Conservation (phyloP, 1,140 invertebrate genomes). For the Contarinia nasturtii region DNA sequence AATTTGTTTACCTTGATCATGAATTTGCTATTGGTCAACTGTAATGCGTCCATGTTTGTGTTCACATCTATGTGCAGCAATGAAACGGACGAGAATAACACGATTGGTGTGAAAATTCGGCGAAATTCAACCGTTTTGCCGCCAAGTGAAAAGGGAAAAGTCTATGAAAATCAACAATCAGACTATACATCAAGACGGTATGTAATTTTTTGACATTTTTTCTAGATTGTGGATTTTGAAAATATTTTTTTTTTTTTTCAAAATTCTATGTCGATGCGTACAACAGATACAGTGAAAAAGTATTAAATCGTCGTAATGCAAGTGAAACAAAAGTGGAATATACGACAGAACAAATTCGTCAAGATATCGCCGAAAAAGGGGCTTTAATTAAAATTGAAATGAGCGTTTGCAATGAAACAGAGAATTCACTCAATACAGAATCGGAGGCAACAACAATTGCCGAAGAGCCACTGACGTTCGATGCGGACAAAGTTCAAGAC, state of each 20-base stretch:
- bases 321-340: conserved; percentile 16
- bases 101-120: conserved; percentile 23
- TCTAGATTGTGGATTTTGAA: not conserved
- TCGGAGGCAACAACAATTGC: conserved; percentile 4
- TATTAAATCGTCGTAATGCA: conserved; percentile 16
- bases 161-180: conserved; percentile 37
- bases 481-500: conserved; percentile 28
- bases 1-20: too few species aligned
- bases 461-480: conserved; percentile 19
- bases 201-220: not conserved
- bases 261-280: not conserved
- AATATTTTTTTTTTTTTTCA: not conserved
- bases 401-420: conserved; percentile 4
- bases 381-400: conserved; percentile 14
- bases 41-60: not conserved
- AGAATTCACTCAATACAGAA: conserved; percentile 2
- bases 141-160: conserved; percentile 10
- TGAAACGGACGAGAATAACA: too few species aligned
- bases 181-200: conserved; percentile 41
- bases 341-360: conserved; percentile 21
- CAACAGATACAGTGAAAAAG: conserved; percentile 19
- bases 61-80: not conserved
- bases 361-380: conserved; percentile 23
- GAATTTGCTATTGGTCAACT: too few species aligned
- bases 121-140: conserved; percentile 33